phyloP scores from a whole-genome alignment of 2,113 vertebrate species.

The Epinephelus moara region DNA sequence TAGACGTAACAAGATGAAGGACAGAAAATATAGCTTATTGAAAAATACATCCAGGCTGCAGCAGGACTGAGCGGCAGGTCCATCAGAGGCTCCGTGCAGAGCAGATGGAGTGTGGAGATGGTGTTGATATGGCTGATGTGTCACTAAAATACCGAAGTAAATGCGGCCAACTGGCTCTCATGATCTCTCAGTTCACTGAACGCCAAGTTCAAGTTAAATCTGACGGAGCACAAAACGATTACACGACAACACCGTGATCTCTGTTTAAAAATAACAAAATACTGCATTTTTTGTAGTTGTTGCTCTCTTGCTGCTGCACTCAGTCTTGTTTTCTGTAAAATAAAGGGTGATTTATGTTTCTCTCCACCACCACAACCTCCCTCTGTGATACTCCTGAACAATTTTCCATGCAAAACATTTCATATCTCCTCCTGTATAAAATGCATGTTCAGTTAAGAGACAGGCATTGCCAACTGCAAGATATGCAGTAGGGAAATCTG shows the following conservation, averaged over 20 bases:
- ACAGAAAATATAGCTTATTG: conserved; percentile 14
- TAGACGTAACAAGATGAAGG: background rate
- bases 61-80: conserved; percentile 46
- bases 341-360: conserved; percentile 1
- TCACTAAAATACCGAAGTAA: conserved; percentile 60
- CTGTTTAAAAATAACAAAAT: background rate
- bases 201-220: conserved; percentile 49
- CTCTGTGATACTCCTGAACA: conserved; percentile 16
- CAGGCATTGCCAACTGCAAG: background rate
- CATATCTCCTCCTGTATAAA: background rate
- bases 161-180: conserved; percentile 38
- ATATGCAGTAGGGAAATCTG: conserved; percentile 13
- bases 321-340: conserved; percentile 9
- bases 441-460: background rate
- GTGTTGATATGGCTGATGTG: conserved; percentile 63
- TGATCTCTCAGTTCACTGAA: conserved; percentile 27
- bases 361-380: background rate
- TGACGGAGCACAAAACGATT: conserved; percentile 14
- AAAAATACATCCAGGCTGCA: conserved; percentile 36
- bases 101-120: conserved; percentile 72
- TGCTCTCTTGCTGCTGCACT: background rate
- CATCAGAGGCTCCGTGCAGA: conserved; percentile 38
- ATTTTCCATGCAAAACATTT: background rate
- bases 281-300: background rate
- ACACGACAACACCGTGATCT: background rate